Base-by-base conservation (phyloP, 1,140 invertebrate genomes). In the Drosophila pruinosa region DNA sequence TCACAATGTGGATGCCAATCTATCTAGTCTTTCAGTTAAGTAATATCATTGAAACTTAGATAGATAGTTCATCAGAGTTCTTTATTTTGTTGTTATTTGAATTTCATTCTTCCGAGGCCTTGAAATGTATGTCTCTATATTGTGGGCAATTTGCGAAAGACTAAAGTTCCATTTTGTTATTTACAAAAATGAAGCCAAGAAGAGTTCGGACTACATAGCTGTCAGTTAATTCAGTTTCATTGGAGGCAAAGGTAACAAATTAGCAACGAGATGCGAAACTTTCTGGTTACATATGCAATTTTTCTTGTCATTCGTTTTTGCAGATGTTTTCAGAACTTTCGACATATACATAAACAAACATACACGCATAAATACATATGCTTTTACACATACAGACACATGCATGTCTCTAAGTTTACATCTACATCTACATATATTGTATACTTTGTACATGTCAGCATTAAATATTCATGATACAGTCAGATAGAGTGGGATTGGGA, bases 361-460 rank as follows among this genome's bases (percentile, higher is more conserved):
- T 14, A 47, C 14, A 41, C 4, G 31, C 45, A 41, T 28, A 45
- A 22, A 58, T 12, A 58, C 45, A 34, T 17, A 22, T 31, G 1
- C 26, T 22, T 22, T 5, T 2, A 34, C 8, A 45, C 7, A 36
- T 8, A 48, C 28, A 48, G 31, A 47, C 43, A 17, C 45, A 57
- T 26, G 41, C 45, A 61, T 61, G 56, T 68, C 65, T 68, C 65
- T 61, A 58, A 34, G 28, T 68, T 45, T 69, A 73, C 77, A 82
- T 70, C 48, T 65, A 74, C 74, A 64, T 45, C 38, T 74, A 64
- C 65, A 67, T 86, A 77, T 85, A 67, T 68, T 58, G 68, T 57
- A 73, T 85, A 86, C 80, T 86, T 80, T 76, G 80, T 74, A 86
- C 77, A 85, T 85, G 80, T 85, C 81, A 86, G 43, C 77, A 81